Conservation (phyloP, 2,797 vertebrate genomes). For the Phataginus tricuspis region DNA sequence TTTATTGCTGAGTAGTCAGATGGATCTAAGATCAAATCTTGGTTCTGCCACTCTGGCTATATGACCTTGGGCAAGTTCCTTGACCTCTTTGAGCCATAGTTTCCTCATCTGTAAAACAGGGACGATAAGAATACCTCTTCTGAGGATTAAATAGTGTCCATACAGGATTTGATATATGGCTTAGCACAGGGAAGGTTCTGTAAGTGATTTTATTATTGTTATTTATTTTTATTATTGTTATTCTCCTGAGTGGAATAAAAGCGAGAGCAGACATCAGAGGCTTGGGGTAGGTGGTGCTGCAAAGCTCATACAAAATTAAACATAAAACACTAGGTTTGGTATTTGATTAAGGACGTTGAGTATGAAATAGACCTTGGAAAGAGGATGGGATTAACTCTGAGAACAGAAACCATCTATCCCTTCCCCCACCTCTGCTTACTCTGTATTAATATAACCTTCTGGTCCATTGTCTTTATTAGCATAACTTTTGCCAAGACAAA, state of each 20-base stretch:
- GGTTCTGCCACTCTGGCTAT: background rate
- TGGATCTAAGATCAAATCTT: background rate
- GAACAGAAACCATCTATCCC: background rate
- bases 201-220: background rate
- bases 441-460: background rate
- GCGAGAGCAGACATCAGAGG: background rate
- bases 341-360: background rate
- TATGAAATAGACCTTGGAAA: background rate
- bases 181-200: background rate
- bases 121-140: background rate
- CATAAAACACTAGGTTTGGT: background rate
- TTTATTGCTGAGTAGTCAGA: background rate
- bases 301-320: background rate
- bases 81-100: background rate
- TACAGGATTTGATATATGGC: background rate
- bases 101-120: background rate
- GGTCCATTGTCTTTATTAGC: background rate
- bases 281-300: background rate
- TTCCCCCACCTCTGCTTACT: background rate
- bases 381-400: background rate
- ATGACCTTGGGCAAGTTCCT: background rate
- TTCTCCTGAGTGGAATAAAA: background rate
- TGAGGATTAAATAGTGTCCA: background rate
- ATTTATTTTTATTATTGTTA: background rate
- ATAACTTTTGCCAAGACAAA: background rate